Evolutionary conservation across 2,113 vertebrate species (phyloP).

Genomic region (Phoxinus phoxinus): DNA sequence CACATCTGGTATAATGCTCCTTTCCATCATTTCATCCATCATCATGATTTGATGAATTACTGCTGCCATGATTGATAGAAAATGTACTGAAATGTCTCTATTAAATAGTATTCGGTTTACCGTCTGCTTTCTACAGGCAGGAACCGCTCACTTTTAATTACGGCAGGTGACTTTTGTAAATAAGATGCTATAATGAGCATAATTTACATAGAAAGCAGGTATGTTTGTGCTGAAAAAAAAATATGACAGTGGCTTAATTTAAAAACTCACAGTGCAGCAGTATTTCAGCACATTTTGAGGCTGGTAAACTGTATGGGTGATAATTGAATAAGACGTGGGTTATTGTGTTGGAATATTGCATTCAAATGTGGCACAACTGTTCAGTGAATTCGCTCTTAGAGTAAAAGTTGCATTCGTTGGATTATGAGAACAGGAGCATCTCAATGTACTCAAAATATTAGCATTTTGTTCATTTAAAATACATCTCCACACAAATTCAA

Average conservation of each 20-base stretch:
- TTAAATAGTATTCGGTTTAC: background rate
- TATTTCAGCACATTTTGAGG: background rate
- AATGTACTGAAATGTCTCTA: background rate
- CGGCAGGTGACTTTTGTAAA: background rate
- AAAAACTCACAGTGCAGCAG: background rate
- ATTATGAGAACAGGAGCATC: background rate
- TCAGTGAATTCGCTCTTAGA: background rate
- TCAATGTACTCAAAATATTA: background rate
- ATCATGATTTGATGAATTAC: slow-evolving; percentile 10
- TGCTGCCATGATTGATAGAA: background rate
- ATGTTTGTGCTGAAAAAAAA: background rate
- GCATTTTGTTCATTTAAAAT: background rate
- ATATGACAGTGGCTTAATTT: background rate
- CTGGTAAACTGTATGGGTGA: background rate
- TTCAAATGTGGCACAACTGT: background rate
- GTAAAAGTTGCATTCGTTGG: background rate
- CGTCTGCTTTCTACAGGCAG: background rate
- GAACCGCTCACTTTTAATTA: background rate
- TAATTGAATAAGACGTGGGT: background rate
- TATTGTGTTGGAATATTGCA: background rate
- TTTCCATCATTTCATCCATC: slow-evolving; percentile 3
- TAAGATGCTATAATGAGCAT: background rate
- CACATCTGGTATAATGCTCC: background rate
- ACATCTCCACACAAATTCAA: background rate
- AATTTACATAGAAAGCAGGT: slow-evolving; percentile 14